Base-by-base conservation (phyloP, 2,888 invertebrate species). In the Lasioglossum vierecki region DNA sequence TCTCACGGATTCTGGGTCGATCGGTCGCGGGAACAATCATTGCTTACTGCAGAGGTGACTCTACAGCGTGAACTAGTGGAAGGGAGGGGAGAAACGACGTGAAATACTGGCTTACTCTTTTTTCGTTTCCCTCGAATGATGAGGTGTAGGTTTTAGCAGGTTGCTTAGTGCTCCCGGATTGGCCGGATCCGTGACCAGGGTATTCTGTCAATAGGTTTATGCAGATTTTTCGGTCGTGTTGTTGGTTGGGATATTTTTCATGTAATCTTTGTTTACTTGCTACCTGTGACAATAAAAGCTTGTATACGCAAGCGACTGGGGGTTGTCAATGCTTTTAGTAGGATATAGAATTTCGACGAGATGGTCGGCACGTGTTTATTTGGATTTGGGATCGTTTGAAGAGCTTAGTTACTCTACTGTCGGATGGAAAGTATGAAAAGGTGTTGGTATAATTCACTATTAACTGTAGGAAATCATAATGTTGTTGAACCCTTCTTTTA, bases 1-100 rank as follows among this genome's bases (percentile, higher is more conserved):
- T 75, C 75, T 35, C 49, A 15, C 35, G 49, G 49, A 22, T 46
- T 30, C 44, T 72, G 39, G 41, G 70, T 70, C 39, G 70, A 70
- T 70, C 39, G 70, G 41, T 2, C 70, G 57, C n/a, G 13, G n/a
- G 70, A 39, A 41, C 39, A 13, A 70, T 70, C 41, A 70, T 41
- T 70, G 70, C 15, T 22, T 68, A 22, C 68, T 39, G 18, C 68
- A 4, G 35, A 63, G 30, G 8, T 18, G 63, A 63, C 63, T 63
- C 63, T 18, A 63, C 18, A 30, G 1, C 15, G 30, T 63, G 30
- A 63, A 35, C 8, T 8, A 35, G 44, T 13, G 13, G 13, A 41
- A 9, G 41, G 11, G 63, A 63, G 8, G 63, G 30, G 63, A n/a
- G 63, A 8, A 63, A 63, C 63, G 30, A 63, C 49, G 63, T 30